Percentiles rank a stretch among this genome's conserved stretches.
These are phyloP conservation scores for Calephelis perditalis DNA, from an alignment of 2,888 invertebrate genomes.

Conservation along the genomic window DNA sequence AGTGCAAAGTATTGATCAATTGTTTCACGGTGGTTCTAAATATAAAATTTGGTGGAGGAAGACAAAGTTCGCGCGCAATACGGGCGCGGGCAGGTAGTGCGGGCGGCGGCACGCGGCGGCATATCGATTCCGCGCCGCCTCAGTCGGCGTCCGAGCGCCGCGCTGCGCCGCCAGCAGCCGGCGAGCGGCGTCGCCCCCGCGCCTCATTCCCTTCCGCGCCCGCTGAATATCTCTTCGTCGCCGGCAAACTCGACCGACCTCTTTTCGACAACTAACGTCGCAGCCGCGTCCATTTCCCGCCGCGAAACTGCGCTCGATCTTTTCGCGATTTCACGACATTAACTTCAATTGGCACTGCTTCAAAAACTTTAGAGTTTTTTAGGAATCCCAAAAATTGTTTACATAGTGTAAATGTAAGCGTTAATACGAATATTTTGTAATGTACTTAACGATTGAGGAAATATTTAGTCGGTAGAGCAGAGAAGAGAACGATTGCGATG, in stretches of 20 bases:
- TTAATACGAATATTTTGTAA: slow-evolving; percentile 20
- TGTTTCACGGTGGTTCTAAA: slow-evolving; percentile 76
- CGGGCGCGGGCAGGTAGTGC: slow-evolving; percentile 61
- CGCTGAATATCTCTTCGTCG: slow-evolving; percentile 55
- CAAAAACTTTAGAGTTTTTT: slow-evolving; percentile 22
- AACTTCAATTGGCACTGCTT: slow-evolving; percentile 15
- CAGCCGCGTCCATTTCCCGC: slow-evolving; percentile 65
- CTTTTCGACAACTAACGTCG: slow-evolving; percentile 74
- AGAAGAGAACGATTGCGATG: slow-evolving; percentile 38
- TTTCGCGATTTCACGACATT: slow-evolving; percentile 24
- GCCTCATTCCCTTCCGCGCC: slow-evolving; percentile 35
- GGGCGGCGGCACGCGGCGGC: slow-evolving; percentile 58
- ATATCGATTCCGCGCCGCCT: slow-evolving; percentile 74
- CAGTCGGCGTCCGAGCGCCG: slow-evolving; percentile 76
- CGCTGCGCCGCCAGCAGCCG: slow-evolving; percentile 74
- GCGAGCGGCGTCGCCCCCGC: slow-evolving; percentile 46
- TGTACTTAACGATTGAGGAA: slow-evolving; percentile 19
- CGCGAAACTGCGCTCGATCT: slow-evolving; percentile 67
- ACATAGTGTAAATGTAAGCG: slow-evolving; percentile 18
- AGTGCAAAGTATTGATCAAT: slow-evolving; percentile 77
- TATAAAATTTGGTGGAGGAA: slow-evolving; percentile 75
- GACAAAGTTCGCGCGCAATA: slow-evolving; percentile 78
- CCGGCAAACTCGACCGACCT: slow-evolving; percentile 76
- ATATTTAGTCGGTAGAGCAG: slow-evolving; percentile 23
- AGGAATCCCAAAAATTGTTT: neutral